Conservation (phyloP, 2,797 vertebrate species). For the Oreonectes daqikongensis region DNA sequence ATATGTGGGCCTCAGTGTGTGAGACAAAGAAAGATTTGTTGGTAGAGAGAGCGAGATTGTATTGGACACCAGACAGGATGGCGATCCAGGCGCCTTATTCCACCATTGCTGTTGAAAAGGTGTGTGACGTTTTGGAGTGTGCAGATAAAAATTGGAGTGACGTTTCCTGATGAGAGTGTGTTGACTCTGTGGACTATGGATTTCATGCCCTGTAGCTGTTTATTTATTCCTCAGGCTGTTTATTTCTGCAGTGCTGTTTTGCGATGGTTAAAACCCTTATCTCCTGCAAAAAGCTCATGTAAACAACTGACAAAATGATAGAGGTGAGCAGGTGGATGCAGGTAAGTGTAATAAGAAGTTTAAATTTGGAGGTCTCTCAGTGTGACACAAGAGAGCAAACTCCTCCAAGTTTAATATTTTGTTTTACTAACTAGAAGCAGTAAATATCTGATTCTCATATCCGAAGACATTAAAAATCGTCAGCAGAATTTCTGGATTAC, state of each 20-base stretch:
- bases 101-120: not conserved
- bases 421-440: not conserved
- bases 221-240: constrained; percentile 21
- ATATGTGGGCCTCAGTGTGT: not conserved
- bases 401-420: constrained; percentile 3
- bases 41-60: not conserved
- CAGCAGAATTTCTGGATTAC: constrained; percentile 3
- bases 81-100: not conserved
- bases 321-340: not conserved
- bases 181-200: not conserved
- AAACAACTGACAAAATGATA: constrained; percentile 29
- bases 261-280: constrained; percentile 23
- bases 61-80: not conserved
- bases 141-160: constrained; percentile 11
- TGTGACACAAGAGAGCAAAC: not conserved
- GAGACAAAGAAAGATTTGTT: not conserved
- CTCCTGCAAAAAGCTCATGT: constrained; percentile 13
- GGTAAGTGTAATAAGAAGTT: not conserved
- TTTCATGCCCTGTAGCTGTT: constrained; percentile 32
- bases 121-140: not conserved
- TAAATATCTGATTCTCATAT: not conserved
- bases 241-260: constrained; percentile 24
- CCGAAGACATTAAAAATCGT: not conserved
- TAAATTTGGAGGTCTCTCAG: not conserved
- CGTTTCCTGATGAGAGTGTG: constrained; percentile 16